Evolutionary conservation across 2,113 vertebrate genomes (phyloP), one percentile per base, ranked within the genome.

Genomic region (Recurvirostra avosetta): DNA sequence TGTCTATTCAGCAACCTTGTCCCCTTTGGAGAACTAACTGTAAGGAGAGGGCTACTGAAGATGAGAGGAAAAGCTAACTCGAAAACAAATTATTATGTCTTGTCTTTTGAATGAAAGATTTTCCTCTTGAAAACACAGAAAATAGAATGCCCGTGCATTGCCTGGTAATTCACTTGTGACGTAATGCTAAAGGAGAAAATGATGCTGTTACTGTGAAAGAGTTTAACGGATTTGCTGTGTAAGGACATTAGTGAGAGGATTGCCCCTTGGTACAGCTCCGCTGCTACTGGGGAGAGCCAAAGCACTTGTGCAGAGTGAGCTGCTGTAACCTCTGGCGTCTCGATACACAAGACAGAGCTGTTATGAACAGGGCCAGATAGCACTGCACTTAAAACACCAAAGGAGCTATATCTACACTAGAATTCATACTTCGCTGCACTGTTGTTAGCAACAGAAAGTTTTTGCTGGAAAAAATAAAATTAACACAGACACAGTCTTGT

Each of bases 371-470:
- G 40, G 45, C 58, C 53, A 86, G 66, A 56, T 14, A 76, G 50
- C 34, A 30, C 74, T 47, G 71, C 38, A 19, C 74, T 81, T 89
- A 29, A 61, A 82, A 76, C 15, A 3, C 88, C 67, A 59, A 47
- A 88, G 40, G 45, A 88, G 38, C 47, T 68, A 7, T 12, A 63
- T 40, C 80, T 72, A n/a, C 43, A 10, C 56, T 38, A 91, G 67
- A 59, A 80, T 59, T 88, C 78, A 62, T 71, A 40, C 34, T 92
- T 86, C 56, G 84, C 81, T 70, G 90, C 65, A 80, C 47, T 93
- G 94, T 86, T 94, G 82, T 95, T 96, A 96, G 85, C 96, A 94
- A 94, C 80, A 89, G 90, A 92, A 93, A 86, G 71, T 29, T 86
- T 95, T 70, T 45, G 14, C 77, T 85, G 67, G 66, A 63, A 89